phyloP scores from a whole-genome alignment of 1,140 invertebrate genomes.

The Lordiphosa stackelbergi region DNA sequence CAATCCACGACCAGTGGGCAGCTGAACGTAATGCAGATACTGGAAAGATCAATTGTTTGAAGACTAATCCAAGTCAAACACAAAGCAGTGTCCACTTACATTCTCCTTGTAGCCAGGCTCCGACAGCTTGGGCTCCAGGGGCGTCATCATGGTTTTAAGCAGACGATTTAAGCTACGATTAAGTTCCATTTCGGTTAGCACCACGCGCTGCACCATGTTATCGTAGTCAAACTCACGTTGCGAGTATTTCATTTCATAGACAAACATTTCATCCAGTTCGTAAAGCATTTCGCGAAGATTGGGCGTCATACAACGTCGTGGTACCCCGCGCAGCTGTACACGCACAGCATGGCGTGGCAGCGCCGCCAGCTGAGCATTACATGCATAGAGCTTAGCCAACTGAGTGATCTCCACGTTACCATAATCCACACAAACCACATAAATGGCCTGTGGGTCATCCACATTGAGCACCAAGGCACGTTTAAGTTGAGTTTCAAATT shows the following conservation, averaged over 20 bases:
- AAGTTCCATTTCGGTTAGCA: slow-evolving; percentile 32
- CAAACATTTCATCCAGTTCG: slow-evolving; percentile 19
- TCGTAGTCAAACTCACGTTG: slow-evolving; percentile 21
- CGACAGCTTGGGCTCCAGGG: slow-evolving; percentile 33
- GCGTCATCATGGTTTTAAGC: slow-evolving; percentile 36
- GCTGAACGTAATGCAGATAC: slow-evolving; percentile 35
- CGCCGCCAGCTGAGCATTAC: slow-evolving; percentile 23
- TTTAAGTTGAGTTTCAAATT: slow-evolving; percentile 28
- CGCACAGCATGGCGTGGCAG: slow-evolving; percentile 50
- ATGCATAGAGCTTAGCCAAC: slow-evolving; percentile 41
- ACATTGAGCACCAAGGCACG: slow-evolving; percentile 59
- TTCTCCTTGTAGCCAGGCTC: slow-evolving; percentile 27
- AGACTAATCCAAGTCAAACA: background rate
- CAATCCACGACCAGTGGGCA: slow-evolving; percentile 47
- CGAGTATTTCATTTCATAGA: slow-evolving; percentile 47
- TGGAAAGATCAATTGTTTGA: too few species aligned
- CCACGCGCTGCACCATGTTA: slow-evolving; percentile 13
- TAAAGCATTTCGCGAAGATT: slow-evolving; percentile 52
- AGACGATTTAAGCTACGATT: slow-evolving; percentile 58
- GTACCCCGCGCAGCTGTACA: slow-evolving; percentile 54
- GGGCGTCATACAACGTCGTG: slow-evolving; percentile 32
- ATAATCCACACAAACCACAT: slow-evolving; percentile 59
- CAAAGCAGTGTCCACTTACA: slow-evolving; percentile 21
- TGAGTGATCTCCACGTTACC: slow-evolving; percentile 54
- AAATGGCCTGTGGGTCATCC: slow-evolving; percentile 38